Evolutionary conservation across 2,888 invertebrate species (phyloP).

Genomic region (Lydus trimaculatus): DNA sequence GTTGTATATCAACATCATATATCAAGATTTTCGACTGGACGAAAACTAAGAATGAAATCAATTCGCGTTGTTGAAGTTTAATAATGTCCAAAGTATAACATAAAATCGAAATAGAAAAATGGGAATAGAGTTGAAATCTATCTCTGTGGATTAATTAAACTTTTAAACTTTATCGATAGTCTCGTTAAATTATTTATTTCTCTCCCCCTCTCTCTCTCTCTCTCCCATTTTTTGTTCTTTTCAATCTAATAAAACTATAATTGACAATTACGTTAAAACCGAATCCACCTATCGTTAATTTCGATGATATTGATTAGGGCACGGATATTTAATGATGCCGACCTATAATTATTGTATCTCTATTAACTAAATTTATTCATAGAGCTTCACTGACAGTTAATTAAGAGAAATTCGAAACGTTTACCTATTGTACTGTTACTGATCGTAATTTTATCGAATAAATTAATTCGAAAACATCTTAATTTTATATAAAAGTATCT

Average conservation of each 20-base stretch:
- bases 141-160: not conserved
- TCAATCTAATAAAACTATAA: not conserved
- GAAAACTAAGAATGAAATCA: conserved; percentile 21
- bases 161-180: not conserved
- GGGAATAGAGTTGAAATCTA: not conserved
- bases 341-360: not conserved
- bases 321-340: not conserved
- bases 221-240: not conserved
- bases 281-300: not conserved
- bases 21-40: conserved; percentile 23
- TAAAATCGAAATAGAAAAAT: not conserved
- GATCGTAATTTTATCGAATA: too few species aligned
- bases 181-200: not conserved
- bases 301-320: not conserved
- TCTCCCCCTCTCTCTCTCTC: too few species aligned
- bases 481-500: too few species aligned
- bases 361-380: not conserved
- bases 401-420: conserved; percentile 8
- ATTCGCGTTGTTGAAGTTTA: conserved; percentile 23
- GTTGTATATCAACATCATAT: conserved; percentile 23
- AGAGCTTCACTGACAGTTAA: not conserved
- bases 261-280: not conserved
- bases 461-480: too few species aligned
- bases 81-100: not conserved
- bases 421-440: too few species aligned